Conservation (phyloP, 2,797 vertebrate genomes). For the Crenichthys baileyi region DNA sequence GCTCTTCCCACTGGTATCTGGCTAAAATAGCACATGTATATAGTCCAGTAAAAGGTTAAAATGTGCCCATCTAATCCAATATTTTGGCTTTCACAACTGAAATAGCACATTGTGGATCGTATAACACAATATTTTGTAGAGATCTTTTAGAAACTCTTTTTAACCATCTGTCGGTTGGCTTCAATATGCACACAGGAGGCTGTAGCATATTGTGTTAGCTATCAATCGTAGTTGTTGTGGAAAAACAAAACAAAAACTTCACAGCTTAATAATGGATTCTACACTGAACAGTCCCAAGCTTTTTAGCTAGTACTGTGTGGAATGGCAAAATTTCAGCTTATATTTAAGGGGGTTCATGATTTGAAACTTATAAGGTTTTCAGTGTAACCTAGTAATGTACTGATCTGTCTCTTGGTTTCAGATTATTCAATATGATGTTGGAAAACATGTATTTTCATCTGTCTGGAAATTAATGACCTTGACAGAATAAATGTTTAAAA, state of each 20-base stretch:
- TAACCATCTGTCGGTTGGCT: slow-evolving; percentile 7
- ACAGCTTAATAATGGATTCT: slow-evolving; percentile 36
- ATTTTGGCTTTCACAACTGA: neutral
- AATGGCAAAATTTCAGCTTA: slow-evolving; percentile 30
- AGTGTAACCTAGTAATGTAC: neutral
- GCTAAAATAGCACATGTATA: no score
- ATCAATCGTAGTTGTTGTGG: slow-evolving; percentile 22
- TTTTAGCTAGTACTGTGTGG: slow-evolving; percentile 30
- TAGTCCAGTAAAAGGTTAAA: neutral
- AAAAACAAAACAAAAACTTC: slow-evolving; percentile 2
- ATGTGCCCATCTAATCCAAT: neutral
- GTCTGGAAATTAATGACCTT: neutral
- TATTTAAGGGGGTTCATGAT: slow-evolving; percentile 16
- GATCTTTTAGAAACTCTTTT: neutral
- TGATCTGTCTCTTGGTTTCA: slow-evolving; percentile 12
- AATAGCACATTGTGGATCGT: slow-evolving; percentile 14
- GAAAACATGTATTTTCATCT: neutral
- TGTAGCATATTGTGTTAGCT: slow-evolving; percentile 12
- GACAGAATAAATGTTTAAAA: neutral
- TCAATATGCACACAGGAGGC: slow-evolving; percentile 11
- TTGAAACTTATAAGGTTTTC: slow-evolving; percentile 12
- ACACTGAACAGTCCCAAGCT: slow-evolving; percentile 11
- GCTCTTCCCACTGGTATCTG: neutral
- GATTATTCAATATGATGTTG: neutral
- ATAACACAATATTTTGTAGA: neutral